Percentiles rank a stretch among this genome's conserved stretches.
phyloP scores from a whole-genome alignment of 1,140 invertebrate species.

The Drosophila littoralis region DNA sequence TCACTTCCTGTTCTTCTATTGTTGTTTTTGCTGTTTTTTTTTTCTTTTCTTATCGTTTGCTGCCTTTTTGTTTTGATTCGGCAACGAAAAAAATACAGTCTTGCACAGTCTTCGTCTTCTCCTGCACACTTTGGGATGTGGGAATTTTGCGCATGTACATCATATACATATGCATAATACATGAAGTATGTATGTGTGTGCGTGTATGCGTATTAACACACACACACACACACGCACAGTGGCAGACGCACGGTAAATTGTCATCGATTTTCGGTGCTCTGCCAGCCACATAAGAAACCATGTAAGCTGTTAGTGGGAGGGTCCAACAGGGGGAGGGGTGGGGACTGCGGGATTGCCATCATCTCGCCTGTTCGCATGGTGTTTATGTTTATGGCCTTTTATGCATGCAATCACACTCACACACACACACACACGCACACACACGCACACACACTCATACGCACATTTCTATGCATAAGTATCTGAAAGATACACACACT shows the following conservation, averaged over 20 bases:
- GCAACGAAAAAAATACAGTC: constrained; percentile 44
- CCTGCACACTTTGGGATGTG: constrained; percentile 43
- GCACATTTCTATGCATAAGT: constrained; percentile 10
- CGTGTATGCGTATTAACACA: constrained; percentile 21
- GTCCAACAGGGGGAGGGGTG: not conserved
- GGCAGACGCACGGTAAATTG: constrained; percentile 64
- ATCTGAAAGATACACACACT: constrained; percentile 18
- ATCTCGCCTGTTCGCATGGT: constrained; percentile 49
- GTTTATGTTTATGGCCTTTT: constrained; percentile 71
- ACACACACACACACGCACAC: constrained; percentile 4
- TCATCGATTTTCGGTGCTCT: constrained; percentile 74
- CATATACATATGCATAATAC: constrained; percentile 63
- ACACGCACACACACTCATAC: constrained; percentile 2
- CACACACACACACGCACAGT: constrained; percentile 24
- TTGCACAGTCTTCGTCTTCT: constrained; percentile 1
- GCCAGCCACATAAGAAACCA: constrained; percentile 70
- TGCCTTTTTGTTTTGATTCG: constrained; percentile 52
- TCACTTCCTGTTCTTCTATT: not conserved
- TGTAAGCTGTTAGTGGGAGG: constrained; percentile 31
- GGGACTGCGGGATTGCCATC: constrained; percentile 16
- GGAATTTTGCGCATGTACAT: constrained; percentile 79
- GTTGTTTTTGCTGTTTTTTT: constrained; percentile 13
- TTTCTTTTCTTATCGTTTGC: not conserved
- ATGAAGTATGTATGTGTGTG: constrained; percentile 36
- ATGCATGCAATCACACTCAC: constrained; percentile 51